These are phyloP conservation scores for Nomada fabriciana DNA, from an alignment of 2,888 invertebrate species.

Conservation along the genomic window DNA sequence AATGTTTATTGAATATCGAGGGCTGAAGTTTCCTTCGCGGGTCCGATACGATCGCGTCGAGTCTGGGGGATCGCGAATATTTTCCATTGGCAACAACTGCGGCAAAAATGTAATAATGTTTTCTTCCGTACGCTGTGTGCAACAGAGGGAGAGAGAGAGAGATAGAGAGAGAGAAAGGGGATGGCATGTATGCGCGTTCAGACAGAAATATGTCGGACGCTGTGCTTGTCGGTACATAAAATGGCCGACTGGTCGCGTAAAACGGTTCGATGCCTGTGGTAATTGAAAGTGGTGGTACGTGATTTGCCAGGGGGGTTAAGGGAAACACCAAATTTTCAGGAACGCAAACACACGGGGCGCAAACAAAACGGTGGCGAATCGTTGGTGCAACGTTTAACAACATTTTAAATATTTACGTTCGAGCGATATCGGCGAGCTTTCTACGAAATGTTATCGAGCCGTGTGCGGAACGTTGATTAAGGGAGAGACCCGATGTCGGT, in stretches of 20 bases:
- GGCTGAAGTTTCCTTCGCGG: not conserved
- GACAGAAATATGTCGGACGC: conserved; percentile 12
- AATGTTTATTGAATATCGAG: not conserved
- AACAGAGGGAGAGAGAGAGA: not conserved
- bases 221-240: conserved; percentile 6
- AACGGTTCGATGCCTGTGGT: conserved; percentile 23
- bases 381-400: conserved; percentile 12
- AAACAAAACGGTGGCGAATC: conserved; percentile 21
- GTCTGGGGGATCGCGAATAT: not conserved
- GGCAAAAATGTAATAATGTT: conserved; percentile 9
- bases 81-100: conserved; percentile 5
- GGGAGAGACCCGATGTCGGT: not conserved
- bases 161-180: too few relatives aligned
- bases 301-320: conserved; percentile 39
- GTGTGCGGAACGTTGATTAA: conserved; percentile 20
- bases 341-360: conserved; percentile 6
- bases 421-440: not conserved
- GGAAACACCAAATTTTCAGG: conserved; percentile 36
- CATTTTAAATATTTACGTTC: conserved; percentile 36
- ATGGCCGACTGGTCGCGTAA: conserved; percentile 15
- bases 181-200: conserved; percentile 2
- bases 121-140: not conserved
- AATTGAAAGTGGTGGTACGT: conserved; percentile 38
- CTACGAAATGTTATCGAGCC: conserved; percentile 2
- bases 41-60: not conserved